phyloP scores from a whole-genome alignment of 2,888 invertebrate species.

The Epirrhoe alternata region DNA sequence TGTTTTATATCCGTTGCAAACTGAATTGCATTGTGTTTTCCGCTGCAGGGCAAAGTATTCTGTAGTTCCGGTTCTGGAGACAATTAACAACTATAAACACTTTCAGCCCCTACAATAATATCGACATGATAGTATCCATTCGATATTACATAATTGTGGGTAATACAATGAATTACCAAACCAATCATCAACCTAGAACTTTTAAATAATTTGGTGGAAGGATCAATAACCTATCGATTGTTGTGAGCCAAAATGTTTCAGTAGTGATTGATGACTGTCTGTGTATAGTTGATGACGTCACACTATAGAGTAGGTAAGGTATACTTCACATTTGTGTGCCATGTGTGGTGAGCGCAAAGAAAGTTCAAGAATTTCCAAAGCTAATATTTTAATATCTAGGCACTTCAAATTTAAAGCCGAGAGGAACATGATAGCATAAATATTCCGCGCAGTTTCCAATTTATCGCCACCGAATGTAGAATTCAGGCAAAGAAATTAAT shows the following conservation, averaged over 20 bases:
- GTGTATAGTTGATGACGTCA: no score
- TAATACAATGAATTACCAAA: not conserved
- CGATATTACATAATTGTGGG: not conserved
- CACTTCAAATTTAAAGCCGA: not conserved
- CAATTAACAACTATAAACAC: not conserved
- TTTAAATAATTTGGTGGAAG: not conserved
- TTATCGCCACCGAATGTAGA: not conserved
- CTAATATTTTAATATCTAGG: constrained; percentile 3
- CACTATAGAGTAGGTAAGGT: no score
- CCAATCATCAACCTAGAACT: not conserved
- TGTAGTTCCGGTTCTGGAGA: not conserved
- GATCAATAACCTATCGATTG: not conserved
- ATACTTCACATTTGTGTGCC: no score
- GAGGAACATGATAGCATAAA: not conserved
- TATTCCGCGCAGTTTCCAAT: not conserved
- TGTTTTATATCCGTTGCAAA: no score
- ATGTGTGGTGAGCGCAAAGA: not conserved
- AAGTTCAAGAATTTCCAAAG: not conserved
- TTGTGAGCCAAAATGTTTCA: not conserved
- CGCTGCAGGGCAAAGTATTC: not conserved
- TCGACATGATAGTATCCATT: not conserved
- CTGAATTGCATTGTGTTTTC: no score
- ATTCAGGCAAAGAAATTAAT: not conserved
- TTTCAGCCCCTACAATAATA: not conserved
- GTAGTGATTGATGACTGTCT: no score